A percentile compares a stretch with the other conserved stretches of the same genome.
These are phyloP conservation scores for Geopemphigus sp. DNA, from an alignment of 1,140 invertebrate genomes.

Conservation along the genomic window DNA sequence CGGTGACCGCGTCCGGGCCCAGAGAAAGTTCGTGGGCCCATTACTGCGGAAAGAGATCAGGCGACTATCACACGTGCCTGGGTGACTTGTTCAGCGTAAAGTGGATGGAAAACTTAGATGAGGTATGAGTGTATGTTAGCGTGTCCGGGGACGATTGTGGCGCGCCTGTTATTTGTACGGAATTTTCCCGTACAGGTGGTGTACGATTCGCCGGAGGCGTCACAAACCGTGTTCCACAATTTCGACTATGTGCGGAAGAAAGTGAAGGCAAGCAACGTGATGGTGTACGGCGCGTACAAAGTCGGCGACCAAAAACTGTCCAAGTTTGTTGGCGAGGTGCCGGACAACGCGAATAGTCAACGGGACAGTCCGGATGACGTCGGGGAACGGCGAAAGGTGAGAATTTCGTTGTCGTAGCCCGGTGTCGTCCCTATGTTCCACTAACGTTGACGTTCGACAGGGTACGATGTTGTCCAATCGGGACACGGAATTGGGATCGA, in stretches of 20 bases:
- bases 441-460: too few species aligned
- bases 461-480: too few species aligned
- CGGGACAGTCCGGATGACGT: too few species aligned
- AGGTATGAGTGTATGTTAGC: too few species aligned
- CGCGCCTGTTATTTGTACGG: too few species aligned
- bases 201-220: background rate
- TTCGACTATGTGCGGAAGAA: background rate
- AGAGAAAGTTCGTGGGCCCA: conserved; percentile 64
- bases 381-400: too few species aligned
- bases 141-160: too few species aligned
- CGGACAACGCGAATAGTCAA: too few species aligned
- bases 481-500: too few species aligned
- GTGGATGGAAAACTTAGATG: conserved; percentile 68
- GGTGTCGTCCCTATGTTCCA: too few species aligned
- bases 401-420: too few species aligned
- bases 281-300: conserved; percentile 22
- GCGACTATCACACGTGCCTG: conserved; percentile 57
- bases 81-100: conserved; percentile 67
- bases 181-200: background rate
- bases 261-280: conserved; percentile 11
- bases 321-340: background rate
- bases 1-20: conserved; percentile 65
- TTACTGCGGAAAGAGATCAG: conserved; percentile 60
- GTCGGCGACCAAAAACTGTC: background rate
- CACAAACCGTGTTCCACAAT: background rate